These are phyloP conservation scores for Anniella stebbinsi DNA, from an alignment of 2,797 vertebrate species.

Conservation along the genomic window DNA sequence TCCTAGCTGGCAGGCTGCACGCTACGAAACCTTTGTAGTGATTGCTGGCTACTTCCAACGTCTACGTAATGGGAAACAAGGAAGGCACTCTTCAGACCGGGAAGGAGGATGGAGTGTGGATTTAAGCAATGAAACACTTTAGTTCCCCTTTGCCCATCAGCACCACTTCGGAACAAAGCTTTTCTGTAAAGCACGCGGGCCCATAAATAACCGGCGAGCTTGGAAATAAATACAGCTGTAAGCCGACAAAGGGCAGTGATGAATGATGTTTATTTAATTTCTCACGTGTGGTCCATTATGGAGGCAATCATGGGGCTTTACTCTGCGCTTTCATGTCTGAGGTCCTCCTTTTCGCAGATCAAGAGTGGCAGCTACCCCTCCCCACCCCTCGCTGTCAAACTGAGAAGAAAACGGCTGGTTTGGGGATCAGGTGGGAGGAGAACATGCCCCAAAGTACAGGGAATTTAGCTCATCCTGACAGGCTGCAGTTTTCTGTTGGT, in stretches of 20 bases:
- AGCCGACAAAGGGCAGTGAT: constrained; percentile 80
- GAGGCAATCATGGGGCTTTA: constrained; percentile 60
- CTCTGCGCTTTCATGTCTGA: constrained; percentile 61
- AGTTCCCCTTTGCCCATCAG: constrained; percentile 48
- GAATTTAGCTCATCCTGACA: not conserved
- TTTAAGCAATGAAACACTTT: constrained; percentile 59
- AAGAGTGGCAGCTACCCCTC: constrained; percentile 45
- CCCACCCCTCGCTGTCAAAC: not conserved
- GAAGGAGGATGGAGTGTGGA: constrained; percentile 48
- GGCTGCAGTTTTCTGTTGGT: not conserved
- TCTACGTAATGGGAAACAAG: constrained; percentile 12
- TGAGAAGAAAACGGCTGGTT: not conserved
- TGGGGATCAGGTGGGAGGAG: not conserved
- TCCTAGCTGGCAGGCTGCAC: too few relatives aligned
- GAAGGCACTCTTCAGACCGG: constrained; percentile 38
- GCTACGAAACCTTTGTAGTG: not conserved
- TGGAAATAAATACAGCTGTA: constrained; percentile 84
- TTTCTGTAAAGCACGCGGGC: constrained; percentile 71
- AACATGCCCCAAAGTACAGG: not conserved
- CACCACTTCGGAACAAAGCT: constrained; percentile 69
- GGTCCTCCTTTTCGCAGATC: constrained; percentile 44
- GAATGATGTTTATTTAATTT: constrained; percentile 84
- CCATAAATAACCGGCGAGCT: constrained; percentile 79
- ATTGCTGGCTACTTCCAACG: not conserved
- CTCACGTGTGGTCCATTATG: constrained; percentile 80